Percentiles rank a stretch among this genome's conserved stretches.
Conservation (phyloP, 2,113 vertebrate species). For the Lipotes vexillifer region DNA sequence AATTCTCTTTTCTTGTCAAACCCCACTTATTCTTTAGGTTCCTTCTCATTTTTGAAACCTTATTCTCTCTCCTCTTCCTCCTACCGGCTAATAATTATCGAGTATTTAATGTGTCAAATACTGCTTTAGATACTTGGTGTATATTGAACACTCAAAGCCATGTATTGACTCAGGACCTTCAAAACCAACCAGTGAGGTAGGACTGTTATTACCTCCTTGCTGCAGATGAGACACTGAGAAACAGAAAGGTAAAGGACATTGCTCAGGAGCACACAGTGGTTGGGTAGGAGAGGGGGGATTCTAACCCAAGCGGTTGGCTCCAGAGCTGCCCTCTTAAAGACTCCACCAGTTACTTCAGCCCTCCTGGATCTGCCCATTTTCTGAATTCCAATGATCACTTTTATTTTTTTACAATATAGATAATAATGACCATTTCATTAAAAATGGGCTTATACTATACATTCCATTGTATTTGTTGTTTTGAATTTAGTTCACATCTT, state of each 20-base stretch:
- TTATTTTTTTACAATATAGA: neutral
- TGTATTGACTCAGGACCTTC: neutral
- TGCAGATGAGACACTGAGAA: neutral
- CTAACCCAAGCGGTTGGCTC: neutral
- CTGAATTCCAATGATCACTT: neutral
- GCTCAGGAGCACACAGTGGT: neutral
- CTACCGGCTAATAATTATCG: neutral
- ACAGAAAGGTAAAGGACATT: neutral
- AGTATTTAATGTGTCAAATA: neutral
- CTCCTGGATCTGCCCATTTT: neutral
- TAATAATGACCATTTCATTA: neutral
- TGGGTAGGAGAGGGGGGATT: neutral
- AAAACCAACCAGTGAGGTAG: neutral
- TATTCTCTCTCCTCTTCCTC: neutral
- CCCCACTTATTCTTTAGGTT: neutral
- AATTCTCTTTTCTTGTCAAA: neutral
- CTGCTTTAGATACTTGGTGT: neutral
- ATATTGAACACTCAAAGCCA: neutral
- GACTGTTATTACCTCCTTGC: neutral
- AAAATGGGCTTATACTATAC: neutral
- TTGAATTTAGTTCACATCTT: neutral
- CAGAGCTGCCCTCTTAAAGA: neutral
- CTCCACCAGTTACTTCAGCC: too few relatives aligned
- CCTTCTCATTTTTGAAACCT: neutral
- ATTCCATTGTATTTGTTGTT: neutral